Evolutionary conservation across 2,797 vertebrate species (phyloP).

Genomic region (Platalea minor): DNA sequence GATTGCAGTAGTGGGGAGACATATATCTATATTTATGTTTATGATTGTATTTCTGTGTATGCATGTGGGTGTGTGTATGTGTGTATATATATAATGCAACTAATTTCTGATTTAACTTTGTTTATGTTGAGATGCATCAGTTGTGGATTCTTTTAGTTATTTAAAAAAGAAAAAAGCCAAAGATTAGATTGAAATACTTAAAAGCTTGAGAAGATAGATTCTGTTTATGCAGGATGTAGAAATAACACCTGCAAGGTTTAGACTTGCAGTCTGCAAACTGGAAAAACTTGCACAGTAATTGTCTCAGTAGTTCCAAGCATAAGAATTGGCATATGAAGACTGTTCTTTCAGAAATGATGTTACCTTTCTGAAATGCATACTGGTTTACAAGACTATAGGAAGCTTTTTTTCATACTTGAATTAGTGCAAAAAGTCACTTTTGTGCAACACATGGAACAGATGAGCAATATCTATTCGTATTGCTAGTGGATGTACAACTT

Average conservation of each 20-base stretch:
- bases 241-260: neutral
- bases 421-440: neutral
- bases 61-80: rapidly evolving
- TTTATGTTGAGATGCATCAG: neutral
- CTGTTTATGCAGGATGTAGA: neutral
- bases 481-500: neutral
- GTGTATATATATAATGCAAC: neutral
- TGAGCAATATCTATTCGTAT: neutral
- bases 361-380: neutral
- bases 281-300: neutral
- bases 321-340: neutral
- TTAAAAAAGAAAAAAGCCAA: neutral
- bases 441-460: neutral
- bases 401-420: neutral
- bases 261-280: neutral
- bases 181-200: neutral
- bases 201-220: neutral
- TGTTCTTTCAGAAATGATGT: neutral
- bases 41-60: neutral
- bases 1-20: neutral
- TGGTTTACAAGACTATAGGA: neutral
- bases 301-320: neutral
- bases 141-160: neutral
- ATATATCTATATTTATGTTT: neutral
- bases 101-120: neutral